Evolutionary conservation across 2,797 vertebrate genomes (phyloP).

Genomic region (Lepidocolaptes lacrymiger): DNA sequence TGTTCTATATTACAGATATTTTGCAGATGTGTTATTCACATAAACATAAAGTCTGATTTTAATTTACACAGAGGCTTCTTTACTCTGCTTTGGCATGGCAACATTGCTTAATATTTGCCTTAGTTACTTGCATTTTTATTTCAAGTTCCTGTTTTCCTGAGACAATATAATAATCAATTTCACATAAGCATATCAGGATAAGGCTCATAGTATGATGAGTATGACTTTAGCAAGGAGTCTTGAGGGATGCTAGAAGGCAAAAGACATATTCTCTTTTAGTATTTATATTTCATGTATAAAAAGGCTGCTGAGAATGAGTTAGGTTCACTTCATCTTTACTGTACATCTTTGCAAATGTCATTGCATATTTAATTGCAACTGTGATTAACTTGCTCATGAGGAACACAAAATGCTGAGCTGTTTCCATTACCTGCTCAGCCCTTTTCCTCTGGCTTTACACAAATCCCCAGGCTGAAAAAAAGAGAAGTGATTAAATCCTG

Average conservation of each 20-base stretch:
- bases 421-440: background rate
- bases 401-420: background rate
- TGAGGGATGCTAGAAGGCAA: conserved; percentile 44
- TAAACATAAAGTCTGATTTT: conserved; percentile 68
- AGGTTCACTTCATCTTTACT: background rate
- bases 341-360: conserved; percentile 12
- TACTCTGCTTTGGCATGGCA: conserved; percentile 25
- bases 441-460: background rate
- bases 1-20: conserved; percentile 57
- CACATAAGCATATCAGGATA: background rate
- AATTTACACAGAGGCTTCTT: conserved; percentile 36
- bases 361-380: conserved; percentile 18
- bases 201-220: background rate
- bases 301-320: background rate
- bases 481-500: background rate
- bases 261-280: background rate
- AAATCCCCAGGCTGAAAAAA: background rate
- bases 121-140: background rate
- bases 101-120: background rate
- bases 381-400: conserved; percentile 27
- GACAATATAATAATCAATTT: background rate
- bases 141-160: background rate
- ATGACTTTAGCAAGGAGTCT: conserved; percentile 24
- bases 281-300: background rate
- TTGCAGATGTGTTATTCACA: conserved; percentile 76